These are phyloP conservation scores for Dolichotis patagonum DNA, from an alignment of 2,113 vertebrate species.

Conservation along the genomic window DNA sequence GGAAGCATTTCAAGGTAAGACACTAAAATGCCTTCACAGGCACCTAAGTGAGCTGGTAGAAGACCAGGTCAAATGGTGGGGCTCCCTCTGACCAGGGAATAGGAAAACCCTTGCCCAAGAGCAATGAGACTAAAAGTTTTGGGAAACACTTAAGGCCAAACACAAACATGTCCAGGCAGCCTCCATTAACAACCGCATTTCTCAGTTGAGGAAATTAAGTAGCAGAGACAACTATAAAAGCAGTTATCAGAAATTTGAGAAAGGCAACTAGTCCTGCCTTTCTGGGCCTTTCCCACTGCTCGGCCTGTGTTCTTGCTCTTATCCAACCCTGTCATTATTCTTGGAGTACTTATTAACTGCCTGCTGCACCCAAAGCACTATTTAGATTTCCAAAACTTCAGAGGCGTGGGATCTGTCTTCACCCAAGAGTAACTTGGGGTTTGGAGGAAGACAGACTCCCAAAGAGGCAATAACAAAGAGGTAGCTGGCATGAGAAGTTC, in stretches of 20 bases:
- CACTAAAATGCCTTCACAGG: not conserved
- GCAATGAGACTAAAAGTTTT: not conserved
- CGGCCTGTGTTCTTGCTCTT: not conserved
- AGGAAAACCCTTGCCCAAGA: not conserved
- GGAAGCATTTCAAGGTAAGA: not conserved
- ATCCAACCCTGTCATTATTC: not conserved
- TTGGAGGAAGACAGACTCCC: not conserved
- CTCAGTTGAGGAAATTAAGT: slow-evolving; percentile 29
- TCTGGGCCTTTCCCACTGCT: not conserved
- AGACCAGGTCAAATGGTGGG: not conserved
- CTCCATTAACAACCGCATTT: not conserved
- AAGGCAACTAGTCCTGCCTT: not conserved
- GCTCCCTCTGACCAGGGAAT: not conserved
- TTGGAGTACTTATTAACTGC: not conserved
- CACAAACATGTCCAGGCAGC: not conserved
- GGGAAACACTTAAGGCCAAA: not conserved
- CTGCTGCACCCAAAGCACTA: not conserved
- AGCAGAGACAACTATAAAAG: not conserved
- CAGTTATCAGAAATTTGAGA: slow-evolving; percentile 32
- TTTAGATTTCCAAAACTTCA: slow-evolving; percentile 44
- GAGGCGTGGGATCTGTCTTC: not conserved
- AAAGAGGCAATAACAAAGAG: not conserved
- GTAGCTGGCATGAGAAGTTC: not conserved
- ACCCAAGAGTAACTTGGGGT: not conserved
- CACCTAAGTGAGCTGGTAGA: not conserved